Evolutionary conservation across 2,888 invertebrate species (phyloP), one percentile per base, ranked within the genome.

Genomic region (Drosophila affinis): DNA sequence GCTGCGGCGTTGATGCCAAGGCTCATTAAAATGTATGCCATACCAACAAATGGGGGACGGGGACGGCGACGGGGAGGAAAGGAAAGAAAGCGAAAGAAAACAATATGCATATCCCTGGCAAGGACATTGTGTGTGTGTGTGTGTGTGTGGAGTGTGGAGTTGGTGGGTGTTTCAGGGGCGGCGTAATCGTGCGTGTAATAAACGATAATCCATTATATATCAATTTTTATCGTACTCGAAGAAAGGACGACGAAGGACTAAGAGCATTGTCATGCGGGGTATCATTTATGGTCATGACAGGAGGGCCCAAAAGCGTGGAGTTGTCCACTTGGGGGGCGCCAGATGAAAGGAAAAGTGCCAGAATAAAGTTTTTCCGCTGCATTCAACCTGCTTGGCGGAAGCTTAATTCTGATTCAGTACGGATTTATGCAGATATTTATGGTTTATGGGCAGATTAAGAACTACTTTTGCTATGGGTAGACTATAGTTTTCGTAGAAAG

Each of bases 1-100:
- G 67, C 34, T 78, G 65, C 75, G 81, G 73, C 75, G 77, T 67
- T 78, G 76, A 74, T 71, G 76, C 72, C 54, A 45, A 63, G 73
- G 63, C 77, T 82, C 76, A 88, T 86, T 82, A 78, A 80, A 72
- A 73, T 75, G 58, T 75, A 68, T 62, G 61, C 45, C 61, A 57
- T 44, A 58, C 54, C 61, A 39, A 48, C 27, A 44, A 34, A 49
- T 24, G 24, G 5, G 24, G 24, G 24, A 24, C 24, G 24, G 21
- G 21, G 3, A 34, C 18, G 18, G 18, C 2, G 18, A 18, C 18
- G 18, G 18, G 2, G 21, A 48, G 62, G 46, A 46, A 55, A 29
- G 17, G 18, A 29, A 29, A 29, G 68, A 47, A 67, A 46, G 56
- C 34, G 45, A 67, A 55, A 59, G 52, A 45, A 58, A 70, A 53